phyloP scores from a whole-genome alignment of 2,888 invertebrate genomes.

The Eupithecia insigniata region DNA sequence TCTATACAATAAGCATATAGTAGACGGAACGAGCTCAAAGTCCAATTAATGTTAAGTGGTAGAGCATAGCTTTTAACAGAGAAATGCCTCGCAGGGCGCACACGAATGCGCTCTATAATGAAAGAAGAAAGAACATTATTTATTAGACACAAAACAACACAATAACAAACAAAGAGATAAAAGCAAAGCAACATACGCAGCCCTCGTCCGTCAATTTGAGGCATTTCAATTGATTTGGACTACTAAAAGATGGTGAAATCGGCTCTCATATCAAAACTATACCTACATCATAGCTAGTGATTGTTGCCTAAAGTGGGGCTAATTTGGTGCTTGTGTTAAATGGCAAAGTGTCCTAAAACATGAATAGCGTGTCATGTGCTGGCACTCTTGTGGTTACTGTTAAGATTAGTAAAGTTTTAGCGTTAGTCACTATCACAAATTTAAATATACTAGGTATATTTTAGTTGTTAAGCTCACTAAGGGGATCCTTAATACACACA shows the following conservation, averaged over 20 bases:
- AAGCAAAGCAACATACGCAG: too few species aligned
- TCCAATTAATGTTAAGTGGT: too few species aligned
- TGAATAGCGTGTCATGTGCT: conserved; percentile 3
- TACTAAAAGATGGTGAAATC: neutral
- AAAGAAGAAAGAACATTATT: too few species aligned
- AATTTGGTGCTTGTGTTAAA: neutral
- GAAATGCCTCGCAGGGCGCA: neutral
- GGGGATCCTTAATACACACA: neutral
- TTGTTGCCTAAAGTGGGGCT: neutral
- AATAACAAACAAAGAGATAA: too few species aligned
- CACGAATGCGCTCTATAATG: neutral
- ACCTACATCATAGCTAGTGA: neutral
- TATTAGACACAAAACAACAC: too few species aligned
- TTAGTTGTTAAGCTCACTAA: neutral
- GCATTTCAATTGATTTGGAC: neutral
- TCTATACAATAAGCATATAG: neutral
- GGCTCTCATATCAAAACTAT: neutral
- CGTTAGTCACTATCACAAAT: neutral
- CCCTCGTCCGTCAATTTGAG: neutral
- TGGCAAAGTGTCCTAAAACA: neutral
- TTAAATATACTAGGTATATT: neutral
- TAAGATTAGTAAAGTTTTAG: neutral
- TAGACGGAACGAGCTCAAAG: neutral
- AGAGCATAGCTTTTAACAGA: neutral
- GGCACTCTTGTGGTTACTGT: neutral